A percentile compares a stretch with the other conserved stretches of the same genome.
These are phyloP conservation scores for Dolichomitus sp. DNA, from an alignment of 2,888 invertebrate genomes.

Conservation along the genomic window DNA sequence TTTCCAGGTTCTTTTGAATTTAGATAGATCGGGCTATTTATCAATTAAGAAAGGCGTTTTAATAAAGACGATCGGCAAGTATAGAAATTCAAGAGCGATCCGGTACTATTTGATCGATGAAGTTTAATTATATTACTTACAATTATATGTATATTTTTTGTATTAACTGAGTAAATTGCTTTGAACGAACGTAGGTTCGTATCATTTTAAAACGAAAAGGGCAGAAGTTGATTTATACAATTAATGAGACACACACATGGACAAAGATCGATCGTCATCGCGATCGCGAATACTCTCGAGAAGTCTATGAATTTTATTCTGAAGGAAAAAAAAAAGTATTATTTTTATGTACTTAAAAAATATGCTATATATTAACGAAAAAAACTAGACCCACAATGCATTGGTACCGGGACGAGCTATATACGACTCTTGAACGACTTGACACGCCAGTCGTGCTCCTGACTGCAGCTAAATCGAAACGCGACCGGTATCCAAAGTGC, in stretches of 20 bases:
- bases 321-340: slow-evolving; percentile 58
- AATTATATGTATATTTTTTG: slow-evolving; percentile 36
- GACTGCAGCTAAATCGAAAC: slow-evolving; percentile 36
- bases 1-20: slow-evolving; percentile 69
- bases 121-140: slow-evolving; percentile 37
- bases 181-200: slow-evolving; percentile 45
- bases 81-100: neutral
- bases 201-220: slow-evolving; percentile 24
- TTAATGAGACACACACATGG: slow-evolving; percentile 52
- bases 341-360: no score
- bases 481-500: slow-evolving; percentile 39
- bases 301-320: slow-evolving; percentile 26
- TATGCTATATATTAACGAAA: no score
- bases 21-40: slow-evolving; percentile 74
- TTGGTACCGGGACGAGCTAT: neutral
- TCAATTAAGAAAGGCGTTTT: slow-evolving; percentile 59
- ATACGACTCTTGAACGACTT: slow-evolving; percentile 17
- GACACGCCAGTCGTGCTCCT: slow-evolving; percentile 45
- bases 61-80: slow-evolving; percentile 20
- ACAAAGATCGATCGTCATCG: slow-evolving; percentile 37
- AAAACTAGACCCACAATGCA: neutral
- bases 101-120: neutral
- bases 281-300: slow-evolving; percentile 3
- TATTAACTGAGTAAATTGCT: slow-evolving; percentile 61
- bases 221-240: slow-evolving; percentile 49